A percentile compares a stretch with the other conserved stretches of the same genome.
Conservation (phyloP, 2,888 invertebrate species). For the Drosophila macrospina region DNA sequence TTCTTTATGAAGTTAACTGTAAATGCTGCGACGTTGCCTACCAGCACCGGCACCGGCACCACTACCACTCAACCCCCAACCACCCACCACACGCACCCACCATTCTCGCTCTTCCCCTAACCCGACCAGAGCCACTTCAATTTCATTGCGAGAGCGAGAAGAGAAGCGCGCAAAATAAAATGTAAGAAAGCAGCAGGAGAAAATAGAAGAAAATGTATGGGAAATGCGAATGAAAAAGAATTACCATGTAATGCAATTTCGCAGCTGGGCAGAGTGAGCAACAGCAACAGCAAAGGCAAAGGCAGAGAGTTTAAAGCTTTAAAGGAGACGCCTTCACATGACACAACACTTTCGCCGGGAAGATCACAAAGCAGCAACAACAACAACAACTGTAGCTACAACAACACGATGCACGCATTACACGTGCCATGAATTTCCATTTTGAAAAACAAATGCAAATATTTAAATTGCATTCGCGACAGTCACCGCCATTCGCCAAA, state of each 20-base stretch:
- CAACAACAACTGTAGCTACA: neutral
- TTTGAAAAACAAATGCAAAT: constrained; percentile 78
- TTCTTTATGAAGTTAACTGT: constrained; percentile 80
- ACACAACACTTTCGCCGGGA: constrained; percentile 10
- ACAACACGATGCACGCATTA: constrained; percentile 46
- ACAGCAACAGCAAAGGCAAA: too few relatives aligned
- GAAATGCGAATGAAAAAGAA: constrained; percentile 39
- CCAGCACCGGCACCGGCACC: too few relatives aligned
- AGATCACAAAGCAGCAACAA: constrained; percentile 8
- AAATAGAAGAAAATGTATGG: neutral
- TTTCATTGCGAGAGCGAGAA: constrained; percentile 58
- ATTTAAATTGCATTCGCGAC: constrained; percentile 82
- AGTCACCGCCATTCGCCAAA: constrained; percentile 62
- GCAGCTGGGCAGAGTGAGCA: constrained; percentile 52
- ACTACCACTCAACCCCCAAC: neutral
- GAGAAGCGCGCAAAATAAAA: constrained; percentile 56
- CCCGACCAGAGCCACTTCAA: constrained; percentile 58
- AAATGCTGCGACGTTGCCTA: constrained; percentile 70
- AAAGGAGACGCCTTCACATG: constrained; percentile 33
- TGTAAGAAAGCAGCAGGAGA: constrained; percentile 18
- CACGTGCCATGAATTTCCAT: constrained; percentile 65
- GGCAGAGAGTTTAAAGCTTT: constrained; percentile 66
- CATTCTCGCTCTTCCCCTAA: neutral
- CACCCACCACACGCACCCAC: too few relatives aligned
- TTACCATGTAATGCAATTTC: constrained; percentile 75